Evolutionary conservation across 2,797 vertebrate genomes (phyloP), one percentile per base, ranked within the genome.

Genomic region (Smutsia gigantea): DNA sequence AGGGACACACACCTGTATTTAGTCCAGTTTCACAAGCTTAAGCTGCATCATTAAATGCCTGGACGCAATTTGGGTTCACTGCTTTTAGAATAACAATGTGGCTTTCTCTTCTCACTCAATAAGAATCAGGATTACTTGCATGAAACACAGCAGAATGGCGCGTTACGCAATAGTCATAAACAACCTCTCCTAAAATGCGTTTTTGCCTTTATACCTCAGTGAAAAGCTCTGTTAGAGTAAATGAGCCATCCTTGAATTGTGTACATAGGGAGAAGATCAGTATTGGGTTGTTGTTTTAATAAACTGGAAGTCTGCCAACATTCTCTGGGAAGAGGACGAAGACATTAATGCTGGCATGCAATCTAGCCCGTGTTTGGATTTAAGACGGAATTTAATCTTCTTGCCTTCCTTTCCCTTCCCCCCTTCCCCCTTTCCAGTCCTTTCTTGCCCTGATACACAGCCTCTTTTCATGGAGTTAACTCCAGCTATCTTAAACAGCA

Each of bases 241-340:
- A 98, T 97, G 98, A 98, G 98, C 96, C 95, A 97, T 97, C 97
- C 93, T 98, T 97, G 98, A 97, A 93, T 98, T 95, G 23, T 98
- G 96, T 98, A 95, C 97, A 98, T 90, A 94, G 83, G 98, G 90
- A 96, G 92, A 96, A 97, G 97, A 98, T 98, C 97, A 90, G 97
- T 88, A 46, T 95, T 96, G 98, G 97, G 97, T 87, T 98, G 97
- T 98, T 98, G 97, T 98, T 98, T 98, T 98, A 98, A 98, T 98
- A 98, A 98, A 98, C 97, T 98, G 98, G 98, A 98, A 97, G 96
- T 81, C 97, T 98, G 98, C 98, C 98, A 98, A 0, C 49, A 78
- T 97, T 98, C 98, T 98, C 97, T 93, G 95, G 77, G 96, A 98
- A 98, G 96, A 97, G 95, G 97, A 98, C 96, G 74, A 97, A 85